Percentiles rank a stretch among this genome's conserved stretches.
Evolutionary conservation across 2,113 vertebrate genomes (phyloP).

Genomic region (Archilochus colubris): DNA sequence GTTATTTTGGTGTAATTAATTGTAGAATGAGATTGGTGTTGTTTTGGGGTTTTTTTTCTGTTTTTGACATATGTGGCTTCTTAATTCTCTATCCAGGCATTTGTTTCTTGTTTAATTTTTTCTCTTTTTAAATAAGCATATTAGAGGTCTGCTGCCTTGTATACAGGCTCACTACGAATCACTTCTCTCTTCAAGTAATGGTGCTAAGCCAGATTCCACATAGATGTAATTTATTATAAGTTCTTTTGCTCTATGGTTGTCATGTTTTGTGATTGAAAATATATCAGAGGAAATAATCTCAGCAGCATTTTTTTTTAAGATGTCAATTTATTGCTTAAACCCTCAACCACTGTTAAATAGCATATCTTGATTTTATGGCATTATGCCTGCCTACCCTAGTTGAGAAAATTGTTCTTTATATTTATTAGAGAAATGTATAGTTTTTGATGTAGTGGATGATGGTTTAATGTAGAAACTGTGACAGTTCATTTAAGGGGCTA

Average conservation of each 20-base stretch:
- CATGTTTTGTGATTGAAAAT: slow-evolving; percentile 39
- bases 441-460: slow-evolving; percentile 19
- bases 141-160: neutral
- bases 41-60: neutral
- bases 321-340: slow-evolving; percentile 15
- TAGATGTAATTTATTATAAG: slow-evolving; percentile 20
- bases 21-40: neutral
- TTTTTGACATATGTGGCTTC: neutral
- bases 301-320: neutral
- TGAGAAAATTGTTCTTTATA: neutral
- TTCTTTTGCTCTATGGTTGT: neutral
- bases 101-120: slow-evolving; percentile 12
- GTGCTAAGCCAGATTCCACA: neutral
- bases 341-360: neutral
- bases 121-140: neutral
- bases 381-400: neutral
- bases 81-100: neutral
- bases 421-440: slow-evolving; percentile 12
- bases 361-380: slow-evolving; percentile 16
- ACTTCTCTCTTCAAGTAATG: neutral
- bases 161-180: neutral
- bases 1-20: neutral
- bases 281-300: slow-evolving; percentile 32
- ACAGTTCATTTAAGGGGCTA: slow-evolving; percentile 1
- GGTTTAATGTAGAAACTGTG: slow-evolving; percentile 32